phyloP scores from a whole-genome alignment of 2,888 invertebrate genomes.

The Unio pictorum region DNA sequence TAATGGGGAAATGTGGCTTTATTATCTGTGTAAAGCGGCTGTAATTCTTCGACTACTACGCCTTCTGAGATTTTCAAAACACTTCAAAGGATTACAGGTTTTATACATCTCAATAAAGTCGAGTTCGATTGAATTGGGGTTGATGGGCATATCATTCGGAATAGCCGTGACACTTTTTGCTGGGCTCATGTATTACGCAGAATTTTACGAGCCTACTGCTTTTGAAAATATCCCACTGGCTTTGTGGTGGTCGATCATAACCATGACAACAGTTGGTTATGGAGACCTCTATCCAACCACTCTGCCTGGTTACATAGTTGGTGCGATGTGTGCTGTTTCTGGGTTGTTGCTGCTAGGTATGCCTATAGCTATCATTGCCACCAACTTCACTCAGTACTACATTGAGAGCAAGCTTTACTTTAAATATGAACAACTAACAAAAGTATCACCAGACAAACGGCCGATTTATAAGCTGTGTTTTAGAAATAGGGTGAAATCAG shows the following conservation, averaged over 20 bases:
- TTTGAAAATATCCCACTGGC: conserved; percentile 49
- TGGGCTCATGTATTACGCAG: conserved; percentile 56
- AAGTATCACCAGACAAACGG: too few relatives aligned
- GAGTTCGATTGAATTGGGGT: conserved; percentile 52
- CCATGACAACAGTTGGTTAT: conserved; percentile 64
- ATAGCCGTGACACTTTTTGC: conserved; percentile 59
- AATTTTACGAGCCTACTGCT: conserved; percentile 34
- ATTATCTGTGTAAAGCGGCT: conserved; percentile 11
- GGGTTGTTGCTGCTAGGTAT: conserved; percentile 52
- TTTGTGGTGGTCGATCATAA: conserved; percentile 63
- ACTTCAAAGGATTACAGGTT: conserved; percentile 46
- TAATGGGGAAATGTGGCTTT: conserved; percentile 14
- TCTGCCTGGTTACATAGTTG: conserved; percentile 41
- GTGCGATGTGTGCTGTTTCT: conserved; percentile 41
- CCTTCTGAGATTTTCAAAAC: conserved; percentile 33
- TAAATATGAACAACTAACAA: too few relatives aligned
- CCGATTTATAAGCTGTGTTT: too few relatives aligned
- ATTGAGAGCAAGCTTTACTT: conserved; percentile 19
- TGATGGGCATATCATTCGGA: conserved; percentile 51
- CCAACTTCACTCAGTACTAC: conserved; percentile 56
- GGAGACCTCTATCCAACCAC: conserved; percentile 51
- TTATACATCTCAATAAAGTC: conserved; percentile 55
- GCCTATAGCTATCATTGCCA: conserved; percentile 57
- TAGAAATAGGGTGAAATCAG: too few relatives aligned
- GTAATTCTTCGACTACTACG: conserved; percentile 30